These are phyloP conservation scores for Falco peregrinus DNA, from an alignment of 2,797 vertebrate species.

Conservation along the genomic window DNA sequence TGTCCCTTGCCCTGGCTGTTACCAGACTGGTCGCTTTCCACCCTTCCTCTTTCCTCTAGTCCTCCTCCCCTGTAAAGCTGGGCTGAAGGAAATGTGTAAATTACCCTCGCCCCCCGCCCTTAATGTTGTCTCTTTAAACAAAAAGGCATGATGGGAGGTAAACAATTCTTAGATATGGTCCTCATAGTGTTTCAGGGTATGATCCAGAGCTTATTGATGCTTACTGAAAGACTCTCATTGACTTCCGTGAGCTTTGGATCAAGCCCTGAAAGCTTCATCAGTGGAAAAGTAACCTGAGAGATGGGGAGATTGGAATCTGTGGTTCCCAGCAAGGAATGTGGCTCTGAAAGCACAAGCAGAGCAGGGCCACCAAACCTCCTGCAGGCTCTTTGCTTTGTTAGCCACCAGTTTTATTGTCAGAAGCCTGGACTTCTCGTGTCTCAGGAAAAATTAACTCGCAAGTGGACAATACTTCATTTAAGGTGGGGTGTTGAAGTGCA, in stretches of 20 bases:
- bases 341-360: slow-evolving; percentile 8
- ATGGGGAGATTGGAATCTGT: slow-evolving; percentile 45
- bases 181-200: not conserved
- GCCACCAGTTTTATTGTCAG: not conserved
- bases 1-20: not conserved
- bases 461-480: not conserved
- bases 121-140: slow-evolving; percentile 31
- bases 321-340: slow-evolving; percentile 24
- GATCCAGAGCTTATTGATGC: slow-evolving; percentile 22
- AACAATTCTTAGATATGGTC: slow-evolving; percentile 20
- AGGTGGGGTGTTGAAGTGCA: not conserved
- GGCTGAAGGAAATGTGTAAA: not conserved
- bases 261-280: slow-evolving; percentile 27
- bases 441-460: not conserved
- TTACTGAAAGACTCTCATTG: slow-evolving; percentile 24
- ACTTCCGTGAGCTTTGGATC: not conserved
- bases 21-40: not conserved
- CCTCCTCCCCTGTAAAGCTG: not conserved
- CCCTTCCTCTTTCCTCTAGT: not conserved
- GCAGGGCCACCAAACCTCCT: slow-evolving; percentile 36
- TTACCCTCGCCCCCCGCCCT: not conserved
- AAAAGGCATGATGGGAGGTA: slow-evolving; percentile 26
- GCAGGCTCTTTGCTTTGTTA: not conserved
- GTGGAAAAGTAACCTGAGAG: slow-evolving; percentile 60
- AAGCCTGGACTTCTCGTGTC: not conserved